Conservation (phyloP, 2,113 vertebrate species). For the Elaphurus davidianus region DNA sequence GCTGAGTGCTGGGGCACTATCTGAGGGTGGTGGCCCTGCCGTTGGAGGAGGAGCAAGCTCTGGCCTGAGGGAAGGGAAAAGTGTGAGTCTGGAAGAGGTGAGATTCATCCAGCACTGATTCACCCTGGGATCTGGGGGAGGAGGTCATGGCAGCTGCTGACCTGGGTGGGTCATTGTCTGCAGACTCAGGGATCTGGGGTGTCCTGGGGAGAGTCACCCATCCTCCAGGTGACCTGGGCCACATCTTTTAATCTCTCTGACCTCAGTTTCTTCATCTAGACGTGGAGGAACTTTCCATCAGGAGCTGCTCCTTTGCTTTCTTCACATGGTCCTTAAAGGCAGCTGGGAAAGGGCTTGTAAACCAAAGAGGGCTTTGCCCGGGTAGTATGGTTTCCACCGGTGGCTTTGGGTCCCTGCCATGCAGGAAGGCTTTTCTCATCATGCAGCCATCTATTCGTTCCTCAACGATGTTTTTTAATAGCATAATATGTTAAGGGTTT, state of each 20-base stretch:
- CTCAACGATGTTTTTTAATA: neutral
- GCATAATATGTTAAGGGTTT: neutral
- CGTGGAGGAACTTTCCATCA: neutral
- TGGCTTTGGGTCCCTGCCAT: neutral
- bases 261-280: neutral
- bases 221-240: neutral
- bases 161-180: neutral
- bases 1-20: neutral
- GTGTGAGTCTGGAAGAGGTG: neutral
- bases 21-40: neutral
- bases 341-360: neutral
- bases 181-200: neutral
- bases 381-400: fast-evolving
- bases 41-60: neutral
- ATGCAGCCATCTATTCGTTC: neutral
- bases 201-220: neutral
- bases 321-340: neutral
- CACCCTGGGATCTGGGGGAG: neutral
- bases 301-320: neutral
- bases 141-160: neutral
- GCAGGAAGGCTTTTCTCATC: neutral
- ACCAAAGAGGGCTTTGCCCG: neutral
- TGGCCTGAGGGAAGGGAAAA: neutral
- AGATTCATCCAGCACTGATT: neutral
- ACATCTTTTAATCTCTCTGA: neutral